Evolutionary conservation across 2,113 vertebrate species (phyloP), one percentile per base, ranked within the genome.

Genomic region (Haemorhous mexicanus): DNA sequence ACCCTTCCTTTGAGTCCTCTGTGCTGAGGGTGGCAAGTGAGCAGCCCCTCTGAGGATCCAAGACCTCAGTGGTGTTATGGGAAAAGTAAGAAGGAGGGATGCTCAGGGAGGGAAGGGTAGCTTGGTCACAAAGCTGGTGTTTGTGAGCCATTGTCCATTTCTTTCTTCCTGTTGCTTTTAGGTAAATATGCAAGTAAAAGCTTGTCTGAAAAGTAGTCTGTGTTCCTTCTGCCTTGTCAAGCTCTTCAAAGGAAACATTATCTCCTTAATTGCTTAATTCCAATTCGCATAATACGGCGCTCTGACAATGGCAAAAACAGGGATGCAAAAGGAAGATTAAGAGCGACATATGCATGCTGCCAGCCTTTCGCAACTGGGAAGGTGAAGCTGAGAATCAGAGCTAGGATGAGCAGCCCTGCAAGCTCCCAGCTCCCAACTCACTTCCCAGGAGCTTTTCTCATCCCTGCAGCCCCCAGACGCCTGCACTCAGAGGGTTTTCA

Each of bases 211-310:
- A 98, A 97, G 94, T 93, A 97, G 96, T 76, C 97, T 95, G 96
- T 96, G 95, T 97, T 98, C 92, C 94, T 90, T 96, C 96, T 94
- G 97, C 97, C 97, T 98, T 98, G 97, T 98, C 97, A 98, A 97
- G 97, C 96, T 98, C 98, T 98, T 98, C 98, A 98, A 98, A 97
- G 96, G 94, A 98, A 98, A 97, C 97, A 97, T 97, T 98, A 98
- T 98, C 93, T 96, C 97, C 97, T 98, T 98, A 98, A 98, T 98
- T 98, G 98, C 98, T 98, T 98, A 97, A 97, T 96, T 96, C 92
- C 79, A 97, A 98, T 98, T 98, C 97, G 80, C 98, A 98, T 98
- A 98, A 98, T 97, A 97, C 30, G 14, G 92, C 33, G n/a, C 95
- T 97, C 97, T 98, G 97, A 98, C 97, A 98, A 97, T 93, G 96